phyloP scores from a whole-genome alignment of 1,140 invertebrate species.

The Trichogramma pretiosum region DNA sequence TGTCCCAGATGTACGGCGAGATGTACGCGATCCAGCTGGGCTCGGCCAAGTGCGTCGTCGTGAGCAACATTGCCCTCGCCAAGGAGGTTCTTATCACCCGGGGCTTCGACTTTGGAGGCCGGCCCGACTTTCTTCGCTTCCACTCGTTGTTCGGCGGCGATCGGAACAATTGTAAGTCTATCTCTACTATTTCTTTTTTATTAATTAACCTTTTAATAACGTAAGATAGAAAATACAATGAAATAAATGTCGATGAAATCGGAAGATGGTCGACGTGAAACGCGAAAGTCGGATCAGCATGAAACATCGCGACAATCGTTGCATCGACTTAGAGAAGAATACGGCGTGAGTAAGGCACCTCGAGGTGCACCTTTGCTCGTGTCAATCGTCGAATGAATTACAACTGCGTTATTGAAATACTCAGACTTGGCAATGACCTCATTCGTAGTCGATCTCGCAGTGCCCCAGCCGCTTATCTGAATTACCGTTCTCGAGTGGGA shows the following conservation, averaged over 20 bases:
- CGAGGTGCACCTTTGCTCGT: neutral
- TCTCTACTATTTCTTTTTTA: neutral
- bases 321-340: no score
- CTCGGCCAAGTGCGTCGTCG: conserved; percentile 60
- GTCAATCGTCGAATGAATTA: conserved; percentile 5
- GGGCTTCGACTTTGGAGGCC: conserved; percentile 68
- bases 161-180: conserved; percentile 73
- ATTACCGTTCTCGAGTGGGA: conserved; percentile 19
- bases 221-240: neutral
- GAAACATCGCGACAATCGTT: no score
- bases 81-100: conserved; percentile 73
- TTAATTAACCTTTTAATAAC: neutral
- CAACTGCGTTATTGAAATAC: conserved; percentile 16
- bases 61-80: conserved; percentile 65
- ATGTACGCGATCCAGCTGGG: conserved; percentile 68
- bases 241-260: neutral
- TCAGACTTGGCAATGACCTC: conserved; percentile 18
- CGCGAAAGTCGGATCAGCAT: no score
- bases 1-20: conserved; percentile 64
- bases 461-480: conserved; percentile 9
- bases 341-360: neutral
- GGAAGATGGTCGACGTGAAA: neutral
- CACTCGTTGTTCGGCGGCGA: conserved; percentile 66
- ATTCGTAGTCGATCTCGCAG: no score
- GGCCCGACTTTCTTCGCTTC: conserved; percentile 71